Evolutionary conservation across 2,113 vertebrate genomes (phyloP).

Genomic region (Riparia riparia): DNA sequence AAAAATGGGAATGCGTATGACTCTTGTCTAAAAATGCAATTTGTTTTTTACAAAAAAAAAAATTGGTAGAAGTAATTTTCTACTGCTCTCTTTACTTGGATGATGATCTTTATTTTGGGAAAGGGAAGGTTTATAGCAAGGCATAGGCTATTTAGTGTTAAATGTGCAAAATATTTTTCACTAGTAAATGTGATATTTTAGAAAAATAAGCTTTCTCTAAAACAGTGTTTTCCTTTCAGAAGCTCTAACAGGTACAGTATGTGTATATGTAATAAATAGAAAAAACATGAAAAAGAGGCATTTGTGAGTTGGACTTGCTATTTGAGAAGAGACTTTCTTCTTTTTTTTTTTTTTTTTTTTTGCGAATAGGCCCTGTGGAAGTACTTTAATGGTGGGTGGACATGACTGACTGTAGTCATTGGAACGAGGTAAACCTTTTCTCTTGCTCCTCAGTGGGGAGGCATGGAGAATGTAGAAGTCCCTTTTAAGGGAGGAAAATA

Average conservation of each 20-base stretch:
- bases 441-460: background rate
- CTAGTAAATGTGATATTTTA: constrained; percentile 4
- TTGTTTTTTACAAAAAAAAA: background rate
- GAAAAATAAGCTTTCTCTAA: constrained; percentile 13
- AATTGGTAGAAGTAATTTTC: background rate
- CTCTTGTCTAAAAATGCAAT: background rate
- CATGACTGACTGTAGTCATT: background rate
- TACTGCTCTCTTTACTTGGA: background rate
- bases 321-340: background rate
- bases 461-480: background rate
- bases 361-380: background rate
- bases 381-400: background rate
- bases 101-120: background rate
- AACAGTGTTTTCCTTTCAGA: background rate
- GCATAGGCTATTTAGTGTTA: background rate
- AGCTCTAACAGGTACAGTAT: background rate
- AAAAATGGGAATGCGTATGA: background rate
- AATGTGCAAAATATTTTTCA: background rate
- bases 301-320: background rate
- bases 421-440: background rate
- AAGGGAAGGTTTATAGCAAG: background rate
- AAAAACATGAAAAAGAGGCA: background rate
- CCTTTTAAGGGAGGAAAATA: background rate
- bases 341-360: background rate
- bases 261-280: background rate